A percentile compares a stretch with the other conserved stretches of the same genome.
Conservation (phyloP, 2,113 vertebrate genomes). For the Plecturocebus donacophilus region DNA sequence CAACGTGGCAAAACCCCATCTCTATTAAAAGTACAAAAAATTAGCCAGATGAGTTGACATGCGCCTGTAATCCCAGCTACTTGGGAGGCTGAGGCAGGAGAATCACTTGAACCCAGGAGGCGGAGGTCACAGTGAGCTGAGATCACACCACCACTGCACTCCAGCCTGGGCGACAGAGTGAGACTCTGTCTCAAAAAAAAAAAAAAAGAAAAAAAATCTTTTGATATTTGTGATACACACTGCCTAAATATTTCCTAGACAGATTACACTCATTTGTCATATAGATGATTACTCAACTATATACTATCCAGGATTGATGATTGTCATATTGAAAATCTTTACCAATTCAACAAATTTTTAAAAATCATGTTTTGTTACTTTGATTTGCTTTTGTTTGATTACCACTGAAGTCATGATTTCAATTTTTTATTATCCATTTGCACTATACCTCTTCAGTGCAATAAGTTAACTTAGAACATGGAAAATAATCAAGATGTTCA, state of each 20-base stretch:
- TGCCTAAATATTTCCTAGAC: not conserved
- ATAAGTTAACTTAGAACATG: not conserved
- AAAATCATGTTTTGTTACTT: too few species aligned
- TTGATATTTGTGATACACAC: not conserved
- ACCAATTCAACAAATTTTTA: not conserved
- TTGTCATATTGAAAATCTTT: not conserved
- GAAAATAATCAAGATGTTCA: not conserved
- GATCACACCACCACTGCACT: too few species aligned
- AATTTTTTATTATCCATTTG: not conserved
- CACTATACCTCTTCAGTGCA: not conserved
- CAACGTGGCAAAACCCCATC: too few species aligned
- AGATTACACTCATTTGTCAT: not conserved
- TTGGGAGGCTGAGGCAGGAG: too few species aligned
- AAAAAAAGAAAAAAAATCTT: too few species aligned
- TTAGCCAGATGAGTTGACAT: too few species aligned
- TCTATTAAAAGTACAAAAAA: too few species aligned
- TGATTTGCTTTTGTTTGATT: not conserved
- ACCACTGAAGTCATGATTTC: not conserved
- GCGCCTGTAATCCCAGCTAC: too few species aligned
- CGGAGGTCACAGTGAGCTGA: too few species aligned
- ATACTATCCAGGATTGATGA: not conserved
- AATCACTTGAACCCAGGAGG: too few species aligned
- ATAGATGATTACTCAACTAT: not conserved
- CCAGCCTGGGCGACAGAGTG: too few species aligned
- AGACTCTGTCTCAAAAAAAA: too few species aligned